Evolutionary conservation across 1,140 invertebrate species (phyloP).

Genomic region (Drosophila busckii): DNA sequence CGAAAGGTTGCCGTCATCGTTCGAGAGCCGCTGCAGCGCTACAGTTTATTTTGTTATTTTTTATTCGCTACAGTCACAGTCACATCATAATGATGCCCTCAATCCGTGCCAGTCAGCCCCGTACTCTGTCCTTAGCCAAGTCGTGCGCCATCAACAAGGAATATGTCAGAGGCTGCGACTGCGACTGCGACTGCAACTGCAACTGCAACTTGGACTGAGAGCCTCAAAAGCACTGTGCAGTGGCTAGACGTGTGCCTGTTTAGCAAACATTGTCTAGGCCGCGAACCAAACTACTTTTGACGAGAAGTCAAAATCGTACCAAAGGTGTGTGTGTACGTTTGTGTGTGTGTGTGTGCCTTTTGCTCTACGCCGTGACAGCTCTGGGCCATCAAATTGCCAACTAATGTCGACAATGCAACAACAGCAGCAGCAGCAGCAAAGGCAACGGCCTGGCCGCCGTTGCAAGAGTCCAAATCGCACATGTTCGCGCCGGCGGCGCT

Average conservation of each 20-base stretch:
- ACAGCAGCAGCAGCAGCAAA: too few species aligned
- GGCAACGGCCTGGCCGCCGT: background rate
- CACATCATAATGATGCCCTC: conserved; percentile 75
- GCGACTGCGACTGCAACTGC: background rate
- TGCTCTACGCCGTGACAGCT: conserved; percentile 57
- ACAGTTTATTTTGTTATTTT: too few species aligned
- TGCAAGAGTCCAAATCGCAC: conserved; percentile 32
- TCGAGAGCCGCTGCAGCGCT: background rate
- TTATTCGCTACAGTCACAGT: conserved; percentile 57
- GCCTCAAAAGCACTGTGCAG: conserved; percentile 24
- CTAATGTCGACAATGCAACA: conserved; percentile 66
- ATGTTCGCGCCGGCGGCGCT: conserved; percentile 54
- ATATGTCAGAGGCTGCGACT: conserved; percentile 67
- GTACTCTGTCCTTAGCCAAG: conserved; percentile 45
- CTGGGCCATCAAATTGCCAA: conserved; percentile 54
- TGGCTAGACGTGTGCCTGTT: conserved; percentile 70
- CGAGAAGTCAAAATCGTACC: conserved; percentile 65
- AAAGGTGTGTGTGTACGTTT: conserved; percentile 51
- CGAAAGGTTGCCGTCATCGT: conserved; percentile 50
- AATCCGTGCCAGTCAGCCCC: conserved; percentile 51
- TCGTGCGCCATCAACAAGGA: conserved; percentile 72
- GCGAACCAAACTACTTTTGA: conserved; percentile 43
- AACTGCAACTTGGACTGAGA: conserved; percentile 1
- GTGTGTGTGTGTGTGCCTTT: conserved; percentile 11
- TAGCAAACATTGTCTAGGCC: conserved; percentile 55